These are phyloP conservation scores for Styela clava DNA, from an alignment of 23 tunicate genomes.

Conservation along the genomic window DNA sequence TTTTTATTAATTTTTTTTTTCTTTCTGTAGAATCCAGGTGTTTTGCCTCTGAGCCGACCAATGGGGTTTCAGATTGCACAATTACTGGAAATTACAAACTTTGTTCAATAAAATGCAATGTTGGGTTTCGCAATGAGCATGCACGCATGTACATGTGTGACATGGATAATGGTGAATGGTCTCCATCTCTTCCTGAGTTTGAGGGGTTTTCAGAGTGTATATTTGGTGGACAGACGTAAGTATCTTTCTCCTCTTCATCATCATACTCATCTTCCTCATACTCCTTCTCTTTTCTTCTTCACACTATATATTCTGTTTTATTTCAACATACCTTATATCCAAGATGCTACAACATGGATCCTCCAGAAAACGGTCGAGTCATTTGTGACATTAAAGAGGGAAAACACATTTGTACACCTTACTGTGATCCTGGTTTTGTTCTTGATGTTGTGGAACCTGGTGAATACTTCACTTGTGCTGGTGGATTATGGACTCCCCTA, in stretches of 20 bases:
- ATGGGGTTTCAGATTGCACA: constrained; percentile 59
- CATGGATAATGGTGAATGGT: constrained; percentile 79
- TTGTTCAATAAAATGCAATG: constrained; percentile 66
- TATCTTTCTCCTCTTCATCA: neutral
- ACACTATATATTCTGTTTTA: neutral
- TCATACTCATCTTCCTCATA: neutral
- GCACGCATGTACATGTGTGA: constrained; percentile 91
- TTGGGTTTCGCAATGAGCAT: constrained; percentile 76
- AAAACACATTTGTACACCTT: constrained; percentile 80
- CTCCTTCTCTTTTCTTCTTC: neutral
- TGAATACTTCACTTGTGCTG: constrained; percentile 72
- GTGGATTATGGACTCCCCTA: constrained; percentile 61
- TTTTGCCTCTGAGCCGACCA: constrained; percentile 56
- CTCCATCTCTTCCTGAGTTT: constrained; percentile 59
- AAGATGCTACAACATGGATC: constrained; percentile 89
- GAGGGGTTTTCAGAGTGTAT: constrained; percentile 74
- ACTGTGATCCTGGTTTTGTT: constrained; percentile 70
- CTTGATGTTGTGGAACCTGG: constrained; percentile 41
- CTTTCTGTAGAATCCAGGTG: constrained; percentile 61
- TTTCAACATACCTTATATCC: neutral
- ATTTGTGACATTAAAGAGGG: constrained; percentile 73
- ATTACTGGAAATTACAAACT: constrained; percentile 49
- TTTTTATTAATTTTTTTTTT: no score
- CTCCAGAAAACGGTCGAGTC: constrained; percentile 85
- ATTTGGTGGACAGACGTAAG: constrained; percentile 66